A percentile compares a stretch with the other conserved stretches of the same genome.
These are phyloP conservation scores for Lasioglossum villosulum DNA, from an alignment of 2,888 invertebrate genomes.

Conservation along the genomic window DNA sequence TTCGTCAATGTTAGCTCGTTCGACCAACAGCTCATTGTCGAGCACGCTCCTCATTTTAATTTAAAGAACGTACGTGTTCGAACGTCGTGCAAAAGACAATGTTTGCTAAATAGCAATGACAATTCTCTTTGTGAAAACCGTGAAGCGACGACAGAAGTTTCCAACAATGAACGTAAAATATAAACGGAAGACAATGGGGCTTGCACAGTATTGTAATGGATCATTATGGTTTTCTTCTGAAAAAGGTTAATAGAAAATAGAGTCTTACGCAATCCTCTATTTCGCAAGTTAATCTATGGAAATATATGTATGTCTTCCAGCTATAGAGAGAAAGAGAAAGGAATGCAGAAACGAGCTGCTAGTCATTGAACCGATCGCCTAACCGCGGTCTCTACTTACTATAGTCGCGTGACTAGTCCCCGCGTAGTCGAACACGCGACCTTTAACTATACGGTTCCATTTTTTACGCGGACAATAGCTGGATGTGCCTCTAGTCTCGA, in stretches of 20 bases:
- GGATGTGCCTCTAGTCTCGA: background rate
- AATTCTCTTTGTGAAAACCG: background rate
- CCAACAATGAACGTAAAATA: background rate
- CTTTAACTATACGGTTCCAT: background rate
- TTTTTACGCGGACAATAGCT: background rate
- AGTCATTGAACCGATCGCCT: background rate
- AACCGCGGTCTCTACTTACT: background rate
- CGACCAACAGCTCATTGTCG: background rate
- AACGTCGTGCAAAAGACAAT: background rate
- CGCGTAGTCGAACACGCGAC: background rate
- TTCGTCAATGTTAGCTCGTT: background rate
- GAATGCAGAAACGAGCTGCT: constrained; percentile 5
- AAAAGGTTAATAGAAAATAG: background rate
- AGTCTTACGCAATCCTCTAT: background rate
- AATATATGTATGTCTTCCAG: constrained; percentile 3
- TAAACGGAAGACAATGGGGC: background rate
- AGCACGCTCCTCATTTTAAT: background rate
- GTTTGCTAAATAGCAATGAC: background rate
- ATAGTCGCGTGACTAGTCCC: background rate
- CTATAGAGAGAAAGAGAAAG: background rate
- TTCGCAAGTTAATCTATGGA: background rate
- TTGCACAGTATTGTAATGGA: background rate
- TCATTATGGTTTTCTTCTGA: background rate
- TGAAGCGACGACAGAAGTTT: background rate
- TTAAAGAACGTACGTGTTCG: background rate